These are phyloP conservation scores for Lutjanus campechanus DNA, from an alignment of 2,797 vertebrate species.

Conservation along the genomic window DNA sequence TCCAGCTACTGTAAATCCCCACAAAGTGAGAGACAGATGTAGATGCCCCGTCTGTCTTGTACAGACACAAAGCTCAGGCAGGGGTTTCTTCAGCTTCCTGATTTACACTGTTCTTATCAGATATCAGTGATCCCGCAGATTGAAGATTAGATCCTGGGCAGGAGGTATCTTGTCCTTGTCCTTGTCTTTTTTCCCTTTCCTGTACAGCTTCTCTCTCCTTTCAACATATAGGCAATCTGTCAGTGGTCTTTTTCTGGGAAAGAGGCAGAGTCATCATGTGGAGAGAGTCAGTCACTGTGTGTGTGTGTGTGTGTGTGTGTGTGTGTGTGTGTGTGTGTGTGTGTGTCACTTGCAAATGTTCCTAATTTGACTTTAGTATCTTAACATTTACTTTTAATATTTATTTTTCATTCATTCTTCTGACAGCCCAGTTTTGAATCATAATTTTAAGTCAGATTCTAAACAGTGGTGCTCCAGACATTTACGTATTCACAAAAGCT, in stretches of 20 bases:
- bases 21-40: constrained; percentile 59
- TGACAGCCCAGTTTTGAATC: background rate
- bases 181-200: constrained; percentile 61
- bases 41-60: constrained; percentile 65
- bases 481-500: background rate
- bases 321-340: no score
- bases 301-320: no score
- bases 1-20: constrained; percentile 60
- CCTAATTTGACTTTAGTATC: background rate
- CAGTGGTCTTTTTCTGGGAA: constrained; percentile 57
- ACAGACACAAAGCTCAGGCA: constrained; percentile 56
- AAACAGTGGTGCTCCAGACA: background rate
- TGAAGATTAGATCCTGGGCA: constrained; percentile 76
- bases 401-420: background rate
- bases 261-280: constrained; percentile 37
- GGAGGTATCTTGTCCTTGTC: constrained; percentile 74
- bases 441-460: background rate
- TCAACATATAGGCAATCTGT: constrained; percentile 69
- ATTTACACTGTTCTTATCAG: constrained; percentile 80
- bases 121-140: constrained; percentile 75
- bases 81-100: constrained; percentile 71
- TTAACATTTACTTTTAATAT: background rate
- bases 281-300: constrained; percentile 1
- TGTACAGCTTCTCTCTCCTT: constrained; percentile 42
- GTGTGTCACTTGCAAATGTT: background rate